Evolutionary conservation across 2,797 vertebrate genomes (phyloP).

Genomic region (Xenopus petersii): DNA sequence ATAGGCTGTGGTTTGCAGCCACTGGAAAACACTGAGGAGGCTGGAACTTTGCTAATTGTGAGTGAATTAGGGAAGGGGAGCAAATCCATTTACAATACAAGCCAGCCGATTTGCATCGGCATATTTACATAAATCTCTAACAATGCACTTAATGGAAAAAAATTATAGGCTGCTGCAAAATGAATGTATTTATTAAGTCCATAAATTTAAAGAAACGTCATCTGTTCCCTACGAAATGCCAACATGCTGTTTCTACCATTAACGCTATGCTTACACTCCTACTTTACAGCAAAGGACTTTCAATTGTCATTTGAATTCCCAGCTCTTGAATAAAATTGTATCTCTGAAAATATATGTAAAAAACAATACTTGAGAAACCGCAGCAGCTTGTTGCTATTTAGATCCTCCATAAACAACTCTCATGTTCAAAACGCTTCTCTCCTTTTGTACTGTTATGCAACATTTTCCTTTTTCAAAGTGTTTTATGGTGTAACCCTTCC

Average conservation of each 20-base stretch:
- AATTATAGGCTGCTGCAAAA: slow-evolving; percentile 34
- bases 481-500: too few relatives aligned
- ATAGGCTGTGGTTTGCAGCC: slow-evolving; percentile 44
- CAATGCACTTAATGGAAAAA: slow-evolving; percentile 41
- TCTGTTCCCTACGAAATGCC: neutral
- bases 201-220: slow-evolving; percentile 13
- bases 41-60: slow-evolving; percentile 47
- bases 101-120: slow-evolving; percentile 37
- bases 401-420: too few relatives aligned
- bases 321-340: too few relatives aligned
- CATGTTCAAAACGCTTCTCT: too few relatives aligned
- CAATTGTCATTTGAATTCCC: too few relatives aligned
- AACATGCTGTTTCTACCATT: neutral
- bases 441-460: too few relatives aligned
- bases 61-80: slow-evolving; percentile 34
- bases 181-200: slow-evolving; percentile 41
- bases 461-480: too few relatives aligned
- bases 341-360: too few relatives aligned
- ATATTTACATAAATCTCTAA: slow-evolving; percentile 45
- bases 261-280: neutral
- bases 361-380: too few relatives aligned
- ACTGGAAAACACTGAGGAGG: slow-evolving; percentile 39
- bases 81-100: slow-evolving; percentile 47
- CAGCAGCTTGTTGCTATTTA: too few relatives aligned
- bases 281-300: too few relatives aligned